These are phyloP conservation scores for Lepidurus couesii DNA, from an alignment of 1,140 invertebrate species.

Conservation along the genomic window DNA sequence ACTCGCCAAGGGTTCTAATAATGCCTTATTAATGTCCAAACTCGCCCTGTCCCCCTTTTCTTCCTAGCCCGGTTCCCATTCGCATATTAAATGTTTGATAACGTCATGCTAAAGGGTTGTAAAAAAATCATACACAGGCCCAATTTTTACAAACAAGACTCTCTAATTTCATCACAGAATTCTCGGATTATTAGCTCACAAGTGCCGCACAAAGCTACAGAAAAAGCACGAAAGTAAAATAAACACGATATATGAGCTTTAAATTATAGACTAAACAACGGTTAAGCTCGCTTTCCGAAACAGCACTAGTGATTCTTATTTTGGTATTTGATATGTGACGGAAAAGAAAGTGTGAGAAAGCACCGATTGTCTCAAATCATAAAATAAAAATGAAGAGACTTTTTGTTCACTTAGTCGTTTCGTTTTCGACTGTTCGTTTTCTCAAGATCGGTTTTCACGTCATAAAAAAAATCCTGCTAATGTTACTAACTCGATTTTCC, in stretches of 20 bases:
- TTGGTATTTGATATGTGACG: not conserved
- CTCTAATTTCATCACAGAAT: not conserved
- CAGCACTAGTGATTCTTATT: not conserved
- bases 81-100: constrained; percentile 6
- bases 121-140: not conserved
- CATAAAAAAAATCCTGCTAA: not conserved
- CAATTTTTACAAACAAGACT: constrained; percentile 16
- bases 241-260: not conserved
- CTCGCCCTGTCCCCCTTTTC: not conserved
- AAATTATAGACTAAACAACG: not conserved
- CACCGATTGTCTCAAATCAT: not conserved
- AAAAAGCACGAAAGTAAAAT: not conserved
- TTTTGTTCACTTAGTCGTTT: not conserved
- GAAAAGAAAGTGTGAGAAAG: not conserved
- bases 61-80: not conserved
- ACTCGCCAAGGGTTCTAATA: constrained; percentile 13
- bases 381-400: not conserved
- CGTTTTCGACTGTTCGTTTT: not conserved
- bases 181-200: not conserved
- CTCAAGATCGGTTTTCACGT: not conserved
- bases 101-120: not conserved
- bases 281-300: not conserved
- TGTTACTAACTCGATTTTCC: not conserved
- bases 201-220: not conserved
- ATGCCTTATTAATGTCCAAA: constrained; percentile 9